A percentile compares a stretch with the other conserved stretches of the same genome.
Conservation (phyloP, 2,888 invertebrate species). For the Coelogynopora nodosa region DNA sequence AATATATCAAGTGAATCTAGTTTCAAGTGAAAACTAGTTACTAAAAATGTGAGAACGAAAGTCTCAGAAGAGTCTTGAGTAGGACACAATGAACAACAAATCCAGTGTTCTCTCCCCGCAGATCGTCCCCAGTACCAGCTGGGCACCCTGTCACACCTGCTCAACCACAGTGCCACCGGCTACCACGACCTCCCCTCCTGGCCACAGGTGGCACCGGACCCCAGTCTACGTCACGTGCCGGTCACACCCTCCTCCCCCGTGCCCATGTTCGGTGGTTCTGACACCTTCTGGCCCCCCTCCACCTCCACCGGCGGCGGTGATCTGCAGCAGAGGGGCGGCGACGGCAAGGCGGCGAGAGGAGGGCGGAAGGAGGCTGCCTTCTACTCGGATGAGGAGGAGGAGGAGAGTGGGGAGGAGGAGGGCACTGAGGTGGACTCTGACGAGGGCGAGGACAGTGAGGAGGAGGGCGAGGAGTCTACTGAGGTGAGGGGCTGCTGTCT, state of each 20-base stretch:
- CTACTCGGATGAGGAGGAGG: constrained; percentile 49
- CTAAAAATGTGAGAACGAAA: too few relatives aligned
- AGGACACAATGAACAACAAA: not conserved
- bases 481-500: too few relatives aligned
- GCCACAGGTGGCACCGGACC: constrained; percentile 73
- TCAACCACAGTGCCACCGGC: constrained; percentile 78
- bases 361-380: constrained; percentile 38
- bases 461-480: constrained; percentile 38
- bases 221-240: constrained; percentile 72
- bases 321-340: too few relatives aligned
- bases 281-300: not conserved
- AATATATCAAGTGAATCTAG: too few relatives aligned
- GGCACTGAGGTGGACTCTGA: constrained; percentile 50
- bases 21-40: too few relatives aligned
- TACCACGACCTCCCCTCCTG: constrained; percentile 83
- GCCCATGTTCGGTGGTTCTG: not conserved
- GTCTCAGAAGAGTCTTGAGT: too few relatives aligned
- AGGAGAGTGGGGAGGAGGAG: constrained; percentile 47
- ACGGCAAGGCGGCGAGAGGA: not conserved
- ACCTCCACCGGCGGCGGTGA: too few relatives aligned
- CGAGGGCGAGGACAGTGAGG: constrained; percentile 55
- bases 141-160: constrained; percentile 88
- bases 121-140: constrained; percentile 82
- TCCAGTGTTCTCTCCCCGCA: constrained; percentile 58
- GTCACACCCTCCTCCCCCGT: not conserved